Evolutionary conservation across 30 jellyfish, hydroid and myxozoan species (phyloP).

Genomic region (Phacellophora camtschatica): DNA sequence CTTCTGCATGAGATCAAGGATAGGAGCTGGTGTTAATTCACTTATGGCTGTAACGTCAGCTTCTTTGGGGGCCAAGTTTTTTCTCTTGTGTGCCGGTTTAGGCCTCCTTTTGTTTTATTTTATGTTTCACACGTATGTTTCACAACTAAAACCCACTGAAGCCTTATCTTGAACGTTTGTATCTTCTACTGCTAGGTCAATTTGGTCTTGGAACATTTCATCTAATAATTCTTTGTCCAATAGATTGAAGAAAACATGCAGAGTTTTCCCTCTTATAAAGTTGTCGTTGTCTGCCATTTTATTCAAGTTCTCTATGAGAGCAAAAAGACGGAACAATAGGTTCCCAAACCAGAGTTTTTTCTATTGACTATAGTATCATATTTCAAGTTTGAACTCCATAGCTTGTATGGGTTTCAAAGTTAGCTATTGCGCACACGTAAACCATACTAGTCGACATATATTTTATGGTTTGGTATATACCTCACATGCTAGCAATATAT

Average conservation of each 20-base stretch:
- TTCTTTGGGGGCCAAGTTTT: background rate
- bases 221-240: background rate
- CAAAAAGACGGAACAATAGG: constrained; percentile 11
- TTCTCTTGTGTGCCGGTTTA: background rate
- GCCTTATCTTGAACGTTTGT: background rate
- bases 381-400: no score
- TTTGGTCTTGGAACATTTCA: background rate
- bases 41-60: no score
- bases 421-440: no score
- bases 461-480: no score
- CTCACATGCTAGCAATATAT: no score
- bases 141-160: background rate
- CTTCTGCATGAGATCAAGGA: background rate
- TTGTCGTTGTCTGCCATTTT: background rate
- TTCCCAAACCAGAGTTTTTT: background rate
- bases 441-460: no score
- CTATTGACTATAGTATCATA: background rate
- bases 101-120: background rate
- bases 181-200: background rate
- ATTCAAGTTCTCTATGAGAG: background rate
- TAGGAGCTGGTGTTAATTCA: no score
- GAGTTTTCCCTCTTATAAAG: background rate
- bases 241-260: background rate
- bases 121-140: background rate
- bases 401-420: no score